Conservation (phyloP, 2,888 invertebrate species). For the Brachynemurus nebulosus region DNA sequence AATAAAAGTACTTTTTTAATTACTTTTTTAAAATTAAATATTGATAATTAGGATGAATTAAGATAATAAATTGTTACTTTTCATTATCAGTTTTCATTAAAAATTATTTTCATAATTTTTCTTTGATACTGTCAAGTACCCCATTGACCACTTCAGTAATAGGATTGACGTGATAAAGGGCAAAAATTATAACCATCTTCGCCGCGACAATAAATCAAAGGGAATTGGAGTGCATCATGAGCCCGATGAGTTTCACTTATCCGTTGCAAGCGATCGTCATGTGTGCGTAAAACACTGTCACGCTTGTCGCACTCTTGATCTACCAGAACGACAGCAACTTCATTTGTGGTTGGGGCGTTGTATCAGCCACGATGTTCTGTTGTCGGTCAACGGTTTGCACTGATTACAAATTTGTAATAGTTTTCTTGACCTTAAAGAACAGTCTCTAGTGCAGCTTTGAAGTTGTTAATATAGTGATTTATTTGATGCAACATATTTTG, state of each 20-base stretch:
- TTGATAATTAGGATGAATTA: too few relatives aligned
- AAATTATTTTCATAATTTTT: too few relatives aligned
- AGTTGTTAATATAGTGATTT: slow-evolving; percentile 1
- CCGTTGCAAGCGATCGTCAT: slow-evolving; percentile 11
- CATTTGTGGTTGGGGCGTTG: slow-evolving; percentile 17
- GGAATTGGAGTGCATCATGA: slow-evolving; percentile 26
- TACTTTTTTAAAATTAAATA: too few relatives aligned
- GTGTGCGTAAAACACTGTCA: slow-evolving; percentile 15
- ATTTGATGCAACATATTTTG: slow-evolving; percentile 1
- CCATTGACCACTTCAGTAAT: slow-evolving; percentile 11
- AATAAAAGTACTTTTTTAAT: too few relatives aligned
- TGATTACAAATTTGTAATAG: slow-evolving; percentile 13
- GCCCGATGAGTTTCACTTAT: slow-evolving; percentile 18
- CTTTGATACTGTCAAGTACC: too few relatives aligned
- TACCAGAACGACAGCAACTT: slow-evolving; percentile 20
- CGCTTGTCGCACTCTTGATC: slow-evolving; percentile 14
- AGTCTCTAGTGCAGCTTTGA: slow-evolving; percentile 3
- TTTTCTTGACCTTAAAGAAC: background rate
- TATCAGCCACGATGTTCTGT: slow-evolving; percentile 14
- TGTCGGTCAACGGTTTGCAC: slow-evolving; percentile 11
- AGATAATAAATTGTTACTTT: too few relatives aligned
- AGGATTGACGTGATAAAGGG: slow-evolving; percentile 12
- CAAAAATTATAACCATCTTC: slow-evolving; percentile 14
- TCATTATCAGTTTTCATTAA: too few relatives aligned
- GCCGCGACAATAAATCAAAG: slow-evolving; percentile 9